Evolutionary conservation across 2,797 vertebrate species (phyloP).

Genomic region (Melanotaenia boesemani): DNA sequence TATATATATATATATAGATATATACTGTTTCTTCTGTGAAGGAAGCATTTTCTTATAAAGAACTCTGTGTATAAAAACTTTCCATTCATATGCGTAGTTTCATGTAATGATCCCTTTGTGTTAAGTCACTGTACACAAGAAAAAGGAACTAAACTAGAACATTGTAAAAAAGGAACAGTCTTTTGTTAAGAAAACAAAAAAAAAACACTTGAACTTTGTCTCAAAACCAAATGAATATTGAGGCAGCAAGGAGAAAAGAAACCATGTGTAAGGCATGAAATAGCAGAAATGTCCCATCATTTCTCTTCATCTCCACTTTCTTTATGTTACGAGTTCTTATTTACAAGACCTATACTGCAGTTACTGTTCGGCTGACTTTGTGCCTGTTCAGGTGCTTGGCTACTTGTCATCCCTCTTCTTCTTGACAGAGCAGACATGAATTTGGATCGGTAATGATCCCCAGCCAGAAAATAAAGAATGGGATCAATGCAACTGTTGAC

Average conservation of each 20-base stretch:
- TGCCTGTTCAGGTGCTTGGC: conserved; percentile 24
- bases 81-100: no score
- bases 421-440: conserved; percentile 71
- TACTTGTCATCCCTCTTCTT: conserved; percentile 37
- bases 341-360: conserved; percentile 56
- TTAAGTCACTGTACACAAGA: no score
- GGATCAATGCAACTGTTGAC: conserved; percentile 96
- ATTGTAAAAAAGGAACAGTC: no score
- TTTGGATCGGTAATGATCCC: conserved; percentile 88
- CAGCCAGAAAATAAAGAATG: conserved; percentile 91
- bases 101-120: no score
- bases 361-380: conserved; percentile 42
- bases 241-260: conserved; percentile 11
- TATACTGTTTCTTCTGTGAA: neutral
- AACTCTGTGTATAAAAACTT: no score
- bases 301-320: conserved; percentile 25
- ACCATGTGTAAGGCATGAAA: neutral
- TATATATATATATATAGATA: neutral
- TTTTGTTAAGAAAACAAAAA: neutral
- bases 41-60: no score
- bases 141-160: no score
- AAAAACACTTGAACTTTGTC: conserved; percentile 24
- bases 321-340: conserved; percentile 52
- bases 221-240: conserved; percentile 22
- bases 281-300: conserved; percentile 23